These are phyloP conservation scores for Chaitophorus viminalis DNA, from an alignment of 2,888 invertebrate genomes.

Conservation along the genomic window DNA sequence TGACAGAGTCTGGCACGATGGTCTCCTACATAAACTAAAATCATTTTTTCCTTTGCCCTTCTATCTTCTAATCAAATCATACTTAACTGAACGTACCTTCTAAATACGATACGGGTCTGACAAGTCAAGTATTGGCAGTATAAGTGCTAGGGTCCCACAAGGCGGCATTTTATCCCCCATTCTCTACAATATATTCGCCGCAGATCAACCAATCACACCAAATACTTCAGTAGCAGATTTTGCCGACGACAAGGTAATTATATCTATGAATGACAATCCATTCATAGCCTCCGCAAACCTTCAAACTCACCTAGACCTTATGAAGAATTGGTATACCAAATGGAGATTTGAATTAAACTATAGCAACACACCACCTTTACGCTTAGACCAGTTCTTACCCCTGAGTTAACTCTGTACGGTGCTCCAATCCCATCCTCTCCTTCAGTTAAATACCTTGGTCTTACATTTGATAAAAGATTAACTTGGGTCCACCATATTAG, in stretches of 20 bases:
- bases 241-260: background rate
- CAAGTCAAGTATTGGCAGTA: background rate
- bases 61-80: too few species aligned
- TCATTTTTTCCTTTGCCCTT: too few species aligned
- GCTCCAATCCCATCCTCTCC: background rate
- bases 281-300: background rate
- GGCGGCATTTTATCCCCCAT: too few species aligned
- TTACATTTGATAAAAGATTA: too few species aligned
- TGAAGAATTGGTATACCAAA: background rate
- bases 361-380: background rate
- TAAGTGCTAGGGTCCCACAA: background rate
- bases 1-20: too few species aligned
- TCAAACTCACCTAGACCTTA: background rate
- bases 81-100: too few species aligned
- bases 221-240: background rate
- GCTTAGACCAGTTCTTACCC: background rate
- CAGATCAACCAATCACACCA: background rate
- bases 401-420: background rate
- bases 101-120: too few species aligned
- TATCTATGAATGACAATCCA: background rate
- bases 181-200: background rate
- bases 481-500: too few species aligned
- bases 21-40: too few species aligned
- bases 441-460: background rate
- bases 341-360: background rate